Base-by-base conservation (phyloP, 2,797 vertebrate species). In the Cottoperca gobio region DNA sequence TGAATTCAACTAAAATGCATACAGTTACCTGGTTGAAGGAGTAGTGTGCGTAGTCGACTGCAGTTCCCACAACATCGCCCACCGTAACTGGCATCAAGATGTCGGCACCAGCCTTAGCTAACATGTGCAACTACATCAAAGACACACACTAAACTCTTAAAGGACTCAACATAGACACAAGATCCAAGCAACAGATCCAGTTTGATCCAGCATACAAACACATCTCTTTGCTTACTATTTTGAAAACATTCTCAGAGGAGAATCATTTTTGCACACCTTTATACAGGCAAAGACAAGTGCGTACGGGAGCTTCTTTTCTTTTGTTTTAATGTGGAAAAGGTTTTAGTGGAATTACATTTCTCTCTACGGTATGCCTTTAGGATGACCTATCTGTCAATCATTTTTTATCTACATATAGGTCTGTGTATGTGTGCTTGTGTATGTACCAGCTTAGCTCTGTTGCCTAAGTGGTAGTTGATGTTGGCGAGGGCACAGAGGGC, bases 401-500 rank as follows among this genome's bases (percentile, higher is more conserved):
- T 40, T 17, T 23, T n/a, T 7, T 17, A 53, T 54, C 28, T 45
- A 46, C 3, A n/a, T 19, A n/a, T 52, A 52, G n/a, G 23, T 39
- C 8, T 71, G 10, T 61, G 59, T 49, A 1, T 64, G 21, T 60
- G n/a, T 49, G 24, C 19, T 42, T 66, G 31, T 52, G 16, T 74
- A 6, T 40, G 23, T 93, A 97, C 97, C 95, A 97, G 87, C 17
- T 91, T 89, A 16, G 90, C 75, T 85, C 82, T 95, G 74, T 85
- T 78, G 59, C 84, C 84, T 2, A 78, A 79, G 76, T 93, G 86
- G 21, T 96, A 96, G 75, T 69, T 74, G 76, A 95, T 79, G 85
- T 95, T 97, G n/a, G 78, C 86, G 8, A 93, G 85, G 0, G 94
- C 91, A 73, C 96, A 97, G 33, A 98, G 86, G 10, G 95, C 95